Base-by-base conservation (phyloP, 2,888 invertebrate species). In the Rhodophaea formosa region DNA sequence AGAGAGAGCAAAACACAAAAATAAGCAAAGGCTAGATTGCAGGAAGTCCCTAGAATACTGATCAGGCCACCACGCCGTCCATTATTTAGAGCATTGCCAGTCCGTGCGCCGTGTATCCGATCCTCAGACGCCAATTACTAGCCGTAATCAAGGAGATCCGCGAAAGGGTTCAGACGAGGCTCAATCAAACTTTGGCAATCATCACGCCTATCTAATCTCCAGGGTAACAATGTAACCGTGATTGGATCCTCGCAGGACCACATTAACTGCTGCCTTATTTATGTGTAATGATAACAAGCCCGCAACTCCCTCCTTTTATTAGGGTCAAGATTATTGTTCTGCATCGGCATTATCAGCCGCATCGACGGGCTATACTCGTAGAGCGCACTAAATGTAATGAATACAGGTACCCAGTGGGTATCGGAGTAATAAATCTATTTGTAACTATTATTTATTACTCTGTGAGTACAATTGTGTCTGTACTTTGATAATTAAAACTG, bases 111-210 rank as follows among this genome's bases (percentile, higher is more conserved):
- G 74, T 74, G 72, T 69, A 74, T 70, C 70, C 78, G 73, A 79
- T 77, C 77, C 75, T 69, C 71, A 71, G 71, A 70, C 66, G 71
- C 79, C 84, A 85, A 85, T 87, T 84, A 85, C 79, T 76, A 77
- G 73, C 75, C 70, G 77, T 82, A 85, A 87, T 86, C 78, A 84
- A 82, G 80, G 75, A 79, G 77, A 80, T 79, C 77, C 79, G 75
- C 76, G 77, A 84, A 88, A 85, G 86, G 86, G 82, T 85, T 81
- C 75, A 77, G 75, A 76, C 76, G 77, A 74, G 72, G 78, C 84
- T 88, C 88, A 89, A 88, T 89, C 88, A 89, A 89, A 89, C 79
- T 89, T 89, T 86, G 72, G 80, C 83, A 88, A 89, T 89, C 87
- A 89, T 86, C 84, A 84, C 82, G 82, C 80, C 82, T 83, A 84